Evolutionary conservation across 2,797 vertebrate genomes (phyloP).

Genomic region (Pseudomugil tenellus): DNA sequence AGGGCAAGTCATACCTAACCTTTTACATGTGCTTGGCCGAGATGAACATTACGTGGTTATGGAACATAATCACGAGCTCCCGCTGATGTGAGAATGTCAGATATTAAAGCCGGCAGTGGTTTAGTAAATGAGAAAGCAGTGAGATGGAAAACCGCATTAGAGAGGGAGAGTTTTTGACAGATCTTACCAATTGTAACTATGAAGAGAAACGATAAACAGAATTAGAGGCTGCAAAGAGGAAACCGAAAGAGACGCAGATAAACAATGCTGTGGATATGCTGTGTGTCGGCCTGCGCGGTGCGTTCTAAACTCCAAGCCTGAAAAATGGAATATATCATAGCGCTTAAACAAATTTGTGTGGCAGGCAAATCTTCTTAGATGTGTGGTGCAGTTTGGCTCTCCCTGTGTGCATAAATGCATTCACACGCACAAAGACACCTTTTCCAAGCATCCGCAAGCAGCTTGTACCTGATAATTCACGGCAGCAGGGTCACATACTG

Average conservation of each 20-base stretch:
- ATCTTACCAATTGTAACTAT: slow-evolving; percentile 34
- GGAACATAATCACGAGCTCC: slow-evolving; percentile 61
- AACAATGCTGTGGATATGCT: slow-evolving; percentile 42
- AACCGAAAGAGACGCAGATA: slow-evolving; percentile 51
- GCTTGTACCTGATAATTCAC: slow-evolving; percentile 51
- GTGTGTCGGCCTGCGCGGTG: slow-evolving; percentile 30
- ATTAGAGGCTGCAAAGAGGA: slow-evolving; percentile 56
- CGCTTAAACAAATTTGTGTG: slow-evolving; percentile 64
- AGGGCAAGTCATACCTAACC: slow-evolving; percentile 66
- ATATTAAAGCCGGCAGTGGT: slow-evolving; percentile 60
- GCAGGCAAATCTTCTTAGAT: slow-evolving; percentile 62
- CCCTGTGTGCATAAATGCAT: slow-evolving; percentile 6
- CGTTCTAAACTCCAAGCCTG: slow-evolving; percentile 37
- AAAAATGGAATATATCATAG: slow-evolving; percentile 59
- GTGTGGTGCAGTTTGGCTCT: slow-evolving; percentile 24
- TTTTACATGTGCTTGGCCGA: slow-evolving; percentile 61
- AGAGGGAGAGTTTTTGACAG: slow-evolving; percentile 33
- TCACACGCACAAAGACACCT: slow-evolving; percentile 19
- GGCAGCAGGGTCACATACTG: slow-evolving; percentile 10
- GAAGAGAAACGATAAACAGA: slow-evolving; percentile 49
- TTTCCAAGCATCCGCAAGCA: slow-evolving; percentile 40
- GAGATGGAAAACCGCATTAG: slow-evolving; percentile 60
- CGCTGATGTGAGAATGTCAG: slow-evolving; percentile 53
- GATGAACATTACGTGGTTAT: slow-evolving; percentile 68
- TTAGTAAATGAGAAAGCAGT: slow-evolving; percentile 57